Conservation (phyloP, 2,113 vertebrate genomes). For the Poicephalus gulielmi region DNA sequence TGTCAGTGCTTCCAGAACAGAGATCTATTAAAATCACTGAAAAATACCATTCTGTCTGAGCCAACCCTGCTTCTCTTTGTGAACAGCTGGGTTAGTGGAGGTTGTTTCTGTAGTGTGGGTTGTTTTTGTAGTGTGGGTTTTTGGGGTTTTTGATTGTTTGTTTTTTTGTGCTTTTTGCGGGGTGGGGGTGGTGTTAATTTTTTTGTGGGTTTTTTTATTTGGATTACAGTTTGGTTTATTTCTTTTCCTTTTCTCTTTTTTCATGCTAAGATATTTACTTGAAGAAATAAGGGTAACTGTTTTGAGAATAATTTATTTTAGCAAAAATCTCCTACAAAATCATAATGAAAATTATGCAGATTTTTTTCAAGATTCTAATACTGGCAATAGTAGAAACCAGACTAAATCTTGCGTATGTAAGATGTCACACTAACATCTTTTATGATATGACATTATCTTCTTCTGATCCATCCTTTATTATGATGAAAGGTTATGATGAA, state of each 20-base stretch:
- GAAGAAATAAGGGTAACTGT: neutral
- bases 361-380: neutral
- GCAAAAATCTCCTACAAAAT: neutral
- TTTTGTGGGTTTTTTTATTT: neutral
- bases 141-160: neutral
- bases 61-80: neutral
- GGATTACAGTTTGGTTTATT: accelerated
- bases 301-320: neutral
- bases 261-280: neutral
- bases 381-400: neutral
- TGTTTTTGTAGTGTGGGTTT: neutral
- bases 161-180: accelerated
- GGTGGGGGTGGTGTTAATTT: neutral
- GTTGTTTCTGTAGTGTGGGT: neutral
- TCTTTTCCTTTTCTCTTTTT: neutral
- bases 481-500: too few relatives aligned
- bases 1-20: neutral
- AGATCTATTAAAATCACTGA: neutral
- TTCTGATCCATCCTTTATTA: neutral
- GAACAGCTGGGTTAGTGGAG: neutral
- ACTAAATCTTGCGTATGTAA: neutral
- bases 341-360: neutral
- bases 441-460: too few relatives aligned
- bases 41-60: neutral
- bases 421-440: neutral